Base-by-base conservation (phyloP, 2,888 invertebrate genomes). In the Oxystoma pomonae region DNA sequence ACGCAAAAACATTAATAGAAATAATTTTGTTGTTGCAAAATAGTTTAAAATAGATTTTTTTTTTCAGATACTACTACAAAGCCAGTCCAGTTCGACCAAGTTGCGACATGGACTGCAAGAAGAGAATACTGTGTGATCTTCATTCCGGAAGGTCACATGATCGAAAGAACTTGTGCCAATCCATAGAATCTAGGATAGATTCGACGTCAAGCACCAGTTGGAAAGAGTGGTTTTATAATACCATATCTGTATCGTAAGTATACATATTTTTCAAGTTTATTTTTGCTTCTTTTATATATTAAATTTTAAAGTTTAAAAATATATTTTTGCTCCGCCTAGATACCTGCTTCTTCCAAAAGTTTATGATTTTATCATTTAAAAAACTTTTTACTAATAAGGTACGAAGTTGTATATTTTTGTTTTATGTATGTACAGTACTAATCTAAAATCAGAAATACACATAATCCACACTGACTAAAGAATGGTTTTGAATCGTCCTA, bases 81-180 rank as follows among this genome's bases (percentile, higher is more conserved):
- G 93, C 91, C 76, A 94, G 94, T 63, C 92, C 94, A 0, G 90
- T 90, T 0, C 86, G 91, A 52, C 90, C 93, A 9, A 78, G 83
- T 0, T 96, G 95, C 77, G 91, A 92, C 78, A 88, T 89, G 5
- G 92, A 92, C 71, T 96, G 95, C 74, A 90, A 90, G 67, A 94
- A 93, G 79, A 85, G 93, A 55, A 83, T 94, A 75, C 82, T 95
- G 50, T 96, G 95, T 77, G 94, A 94, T 80, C 85, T 93, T 61
- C 87, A 92, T 61, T 94, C 94, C 16, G 95, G 94, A 0, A 85
- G 92, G 57, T 93, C 93, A 59, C 94, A 94, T 76, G 94, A 93
- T 79, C 86, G 93, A 2, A 90, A 90, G 74, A 88, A 88, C 62
- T 86, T 94, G 64, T 94, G 93, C 78, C 90, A 90, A 65, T 89